Conservation (phyloP, 2,888 invertebrate genomes). For the Agrotis segetum region DNA sequence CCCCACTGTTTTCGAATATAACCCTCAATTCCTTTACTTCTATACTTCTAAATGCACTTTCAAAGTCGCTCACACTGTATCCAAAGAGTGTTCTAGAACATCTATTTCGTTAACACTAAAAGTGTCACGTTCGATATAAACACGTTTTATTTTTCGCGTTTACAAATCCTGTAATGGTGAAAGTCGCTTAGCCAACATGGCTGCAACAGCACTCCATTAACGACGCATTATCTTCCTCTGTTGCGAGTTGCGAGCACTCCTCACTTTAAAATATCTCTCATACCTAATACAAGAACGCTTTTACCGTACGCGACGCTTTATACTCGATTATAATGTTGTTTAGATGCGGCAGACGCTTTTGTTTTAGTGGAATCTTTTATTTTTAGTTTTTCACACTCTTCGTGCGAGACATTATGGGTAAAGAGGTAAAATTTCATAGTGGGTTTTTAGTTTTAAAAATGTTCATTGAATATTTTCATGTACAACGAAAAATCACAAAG, state of each 20-base stretch:
- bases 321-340: constrained; percentile 65
- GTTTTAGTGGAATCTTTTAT: constrained; percentile 10
- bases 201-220: constrained; percentile 83
- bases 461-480: too few species aligned
- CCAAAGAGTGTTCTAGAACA: constrained; percentile 38
- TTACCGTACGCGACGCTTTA: constrained; percentile 68
- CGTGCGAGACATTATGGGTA: background rate
- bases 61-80: constrained; percentile 16
- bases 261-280: constrained; percentile 78
- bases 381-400: background rate
- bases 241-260: constrained; percentile 75
- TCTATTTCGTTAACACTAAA: constrained; percentile 54
- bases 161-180: constrained; percentile 76
- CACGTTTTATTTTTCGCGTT: constrained; percentile 68
- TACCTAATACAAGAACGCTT: constrained; percentile 71
- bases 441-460: background rate
- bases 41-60: constrained; percentile 34
- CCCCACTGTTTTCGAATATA: background rate
- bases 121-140: constrained; percentile 67
- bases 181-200: constrained; percentile 73
- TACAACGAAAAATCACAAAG: too few species aligned
- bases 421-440: background rate
- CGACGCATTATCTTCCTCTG: constrained; percentile 81
- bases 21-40: background rate
- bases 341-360: constrained; percentile 47